phyloP scores from a whole-genome alignment of 2,888 invertebrate genomes.

The Ashinkailepas kermadecensis region DNA sequence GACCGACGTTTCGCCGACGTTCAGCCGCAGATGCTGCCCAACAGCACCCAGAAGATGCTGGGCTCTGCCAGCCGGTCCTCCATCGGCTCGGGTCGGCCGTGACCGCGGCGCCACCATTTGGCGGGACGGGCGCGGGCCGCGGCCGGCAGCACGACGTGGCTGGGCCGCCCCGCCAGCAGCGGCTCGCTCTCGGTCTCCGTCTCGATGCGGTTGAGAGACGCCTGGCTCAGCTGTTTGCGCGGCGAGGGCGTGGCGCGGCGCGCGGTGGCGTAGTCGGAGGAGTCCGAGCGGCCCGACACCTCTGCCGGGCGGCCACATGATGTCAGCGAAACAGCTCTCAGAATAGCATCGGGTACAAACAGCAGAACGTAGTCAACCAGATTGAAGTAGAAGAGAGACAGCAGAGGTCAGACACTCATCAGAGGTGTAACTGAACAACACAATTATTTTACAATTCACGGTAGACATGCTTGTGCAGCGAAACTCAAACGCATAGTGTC shows the following conservation, averaged over 20 bases:
- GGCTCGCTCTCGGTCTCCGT: neutral
- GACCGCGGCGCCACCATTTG: neutral
- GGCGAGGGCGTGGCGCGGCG: constrained; percentile 4
- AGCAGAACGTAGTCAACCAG: no score
- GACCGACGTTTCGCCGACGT: neutral
- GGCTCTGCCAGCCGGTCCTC: neutral
- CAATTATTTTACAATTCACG: no score
- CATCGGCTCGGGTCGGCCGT: neutral
- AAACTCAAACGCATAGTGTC: no score
- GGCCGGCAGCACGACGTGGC: neutral
- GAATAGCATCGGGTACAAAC: no score
- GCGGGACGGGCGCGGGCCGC: neutral
- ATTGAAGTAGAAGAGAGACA: no score
- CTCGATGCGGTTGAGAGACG: constrained; percentile 6
- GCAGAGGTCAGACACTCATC: no score
- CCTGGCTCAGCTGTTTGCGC: constrained; percentile 11
- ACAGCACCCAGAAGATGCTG: constrained; percentile 3
- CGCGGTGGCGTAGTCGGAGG: constrained; percentile 15
- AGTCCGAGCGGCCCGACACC: neutral
- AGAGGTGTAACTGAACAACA: no score
- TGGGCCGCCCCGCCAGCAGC: neutral
- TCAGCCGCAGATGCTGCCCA: constrained; percentile 13
- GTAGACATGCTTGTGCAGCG: no score
- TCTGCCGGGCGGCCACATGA: no score
- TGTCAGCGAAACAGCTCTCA: no score